Percentiles rank a stretch among this genome's conserved stretches.
phyloP scores from a whole-genome alignment of 92 coral and sea anemone species.

The Umimayanthus kanabou region DNA sequence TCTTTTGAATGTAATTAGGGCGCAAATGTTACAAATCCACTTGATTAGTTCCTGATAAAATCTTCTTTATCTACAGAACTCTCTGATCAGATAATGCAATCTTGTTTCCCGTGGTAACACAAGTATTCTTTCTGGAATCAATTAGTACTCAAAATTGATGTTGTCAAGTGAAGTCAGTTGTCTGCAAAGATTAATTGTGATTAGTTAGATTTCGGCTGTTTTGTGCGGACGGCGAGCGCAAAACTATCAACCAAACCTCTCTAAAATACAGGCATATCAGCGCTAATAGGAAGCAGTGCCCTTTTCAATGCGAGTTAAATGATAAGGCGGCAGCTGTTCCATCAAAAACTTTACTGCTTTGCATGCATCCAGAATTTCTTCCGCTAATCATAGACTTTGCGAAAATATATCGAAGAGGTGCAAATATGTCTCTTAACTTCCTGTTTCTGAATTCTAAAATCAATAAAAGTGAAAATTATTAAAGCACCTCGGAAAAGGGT shows the following conservation, averaged over 20 bases:
- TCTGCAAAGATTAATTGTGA: neutral
- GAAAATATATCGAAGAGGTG: neutral
- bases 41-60: slow-evolving; percentile 18
- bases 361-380: neutral
- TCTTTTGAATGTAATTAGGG: neutral
- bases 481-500: no score
- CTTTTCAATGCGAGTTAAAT: neutral
- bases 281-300: neutral
- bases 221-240: neutral
- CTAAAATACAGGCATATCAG: neutral
- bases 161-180: slow-evolving; percentile 4
- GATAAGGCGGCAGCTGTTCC: neutral
- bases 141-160: neutral
- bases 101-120: slow-evolving; percentile 14
- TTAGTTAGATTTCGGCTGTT: neutral
- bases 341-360: neutral
- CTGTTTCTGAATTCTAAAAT: neutral
- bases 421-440: neutral
- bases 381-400: slow-evolving; percentile 9
- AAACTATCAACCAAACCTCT: slow-evolving; percentile 14
- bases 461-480: neutral
- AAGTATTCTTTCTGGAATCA: slow-evolving; percentile 20
- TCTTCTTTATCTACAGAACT: neutral
- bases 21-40: neutral
- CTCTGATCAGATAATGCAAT: neutral